Evolutionary conservation across 2,797 vertebrate species (phyloP).

Genomic region (Benthosema pterotum): DNA sequence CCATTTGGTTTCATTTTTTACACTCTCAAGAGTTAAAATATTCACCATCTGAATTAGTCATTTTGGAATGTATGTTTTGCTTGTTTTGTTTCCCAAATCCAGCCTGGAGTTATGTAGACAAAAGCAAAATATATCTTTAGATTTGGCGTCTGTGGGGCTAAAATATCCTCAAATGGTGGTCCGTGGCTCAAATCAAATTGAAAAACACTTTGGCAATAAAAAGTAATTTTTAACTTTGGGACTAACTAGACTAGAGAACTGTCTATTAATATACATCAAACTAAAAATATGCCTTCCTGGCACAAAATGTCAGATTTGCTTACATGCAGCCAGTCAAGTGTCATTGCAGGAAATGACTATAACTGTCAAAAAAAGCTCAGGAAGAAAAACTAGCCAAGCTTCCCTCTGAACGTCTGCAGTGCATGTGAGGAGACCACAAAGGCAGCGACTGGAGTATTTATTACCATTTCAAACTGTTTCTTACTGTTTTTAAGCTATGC

Average conservation of each 20-base stretch:
- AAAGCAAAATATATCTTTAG: no score
- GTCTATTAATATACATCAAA: neutral
- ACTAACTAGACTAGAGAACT: neutral
- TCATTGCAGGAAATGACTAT: constrained; percentile 20
- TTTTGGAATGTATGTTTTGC: no score
- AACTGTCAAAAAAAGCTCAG: constrained; percentile 16
- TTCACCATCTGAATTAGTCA: no score
- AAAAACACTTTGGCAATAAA: no score
- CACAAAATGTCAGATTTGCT: neutral
- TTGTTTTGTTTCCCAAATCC: no score
- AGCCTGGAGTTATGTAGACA: no score
- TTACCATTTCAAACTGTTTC: neutral
- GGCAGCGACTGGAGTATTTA: neutral
- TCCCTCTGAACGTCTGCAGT: constrained; percentile 3
- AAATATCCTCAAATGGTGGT: no score
- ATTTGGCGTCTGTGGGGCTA: no score
- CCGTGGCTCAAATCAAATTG: no score
- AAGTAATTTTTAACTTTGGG: constrained; percentile 20
- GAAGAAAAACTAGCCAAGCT: constrained; percentile 19
- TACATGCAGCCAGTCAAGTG: constrained; percentile 16
- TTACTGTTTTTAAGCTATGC: neutral
- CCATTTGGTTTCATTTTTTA: no score
- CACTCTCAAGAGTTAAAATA: no score
- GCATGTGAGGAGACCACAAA: constrained; percentile 8
- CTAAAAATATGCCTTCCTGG: constrained; percentile 2